Percentiles rank a stretch among this genome's conserved stretches.
phyloP scores from a whole-genome alignment of 2,797 vertebrate genomes.

The Glyptemys insculpta region DNA sequence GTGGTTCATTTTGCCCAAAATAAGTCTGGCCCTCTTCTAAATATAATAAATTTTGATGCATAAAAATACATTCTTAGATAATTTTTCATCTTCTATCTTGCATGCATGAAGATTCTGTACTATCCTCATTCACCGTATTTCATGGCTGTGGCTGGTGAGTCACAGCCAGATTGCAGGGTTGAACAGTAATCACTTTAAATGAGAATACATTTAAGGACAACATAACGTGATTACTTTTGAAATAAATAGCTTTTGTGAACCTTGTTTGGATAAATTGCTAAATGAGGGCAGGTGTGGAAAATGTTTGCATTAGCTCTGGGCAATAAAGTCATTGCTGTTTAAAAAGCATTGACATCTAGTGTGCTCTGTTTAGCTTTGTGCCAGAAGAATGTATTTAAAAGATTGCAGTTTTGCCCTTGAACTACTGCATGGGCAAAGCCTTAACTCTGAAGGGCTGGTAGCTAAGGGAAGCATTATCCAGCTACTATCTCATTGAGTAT shows the following conservation, averaged over 20 bases:
- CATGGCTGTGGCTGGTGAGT: conserved; percentile 13
- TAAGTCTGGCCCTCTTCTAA: conserved; percentile 22
- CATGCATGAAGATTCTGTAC: background rate
- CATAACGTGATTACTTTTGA: background rate
- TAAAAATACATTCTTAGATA: background rate
- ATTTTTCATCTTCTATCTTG: no score
- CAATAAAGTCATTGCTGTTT: conserved; percentile 62
- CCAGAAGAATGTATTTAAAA: background rate
- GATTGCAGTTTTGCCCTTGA: background rate
- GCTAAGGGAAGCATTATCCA: background rate
- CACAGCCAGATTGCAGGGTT: conserved; percentile 39
- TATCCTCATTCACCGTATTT: conserved; percentile 20
- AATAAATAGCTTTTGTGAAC: conserved; percentile 28
- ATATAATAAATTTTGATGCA: background rate
- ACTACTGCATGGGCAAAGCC: background rate
- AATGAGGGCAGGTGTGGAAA: conserved; percentile 35
- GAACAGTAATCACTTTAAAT: conserved; percentile 30
- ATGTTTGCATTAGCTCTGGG: conserved; percentile 56
- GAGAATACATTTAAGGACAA: conserved; percentile 20
- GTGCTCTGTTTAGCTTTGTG: conserved; percentile 18
- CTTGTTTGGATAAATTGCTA: conserved; percentile 51
- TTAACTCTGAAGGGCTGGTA: background rate
- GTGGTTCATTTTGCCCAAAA: background rate
- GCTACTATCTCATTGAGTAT: background rate
- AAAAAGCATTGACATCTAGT: background rate